These are phyloP conservation scores for Drosophila pruinosa DNA, from an alignment of 1,140 invertebrate genomes.

Conservation along the genomic window DNA sequence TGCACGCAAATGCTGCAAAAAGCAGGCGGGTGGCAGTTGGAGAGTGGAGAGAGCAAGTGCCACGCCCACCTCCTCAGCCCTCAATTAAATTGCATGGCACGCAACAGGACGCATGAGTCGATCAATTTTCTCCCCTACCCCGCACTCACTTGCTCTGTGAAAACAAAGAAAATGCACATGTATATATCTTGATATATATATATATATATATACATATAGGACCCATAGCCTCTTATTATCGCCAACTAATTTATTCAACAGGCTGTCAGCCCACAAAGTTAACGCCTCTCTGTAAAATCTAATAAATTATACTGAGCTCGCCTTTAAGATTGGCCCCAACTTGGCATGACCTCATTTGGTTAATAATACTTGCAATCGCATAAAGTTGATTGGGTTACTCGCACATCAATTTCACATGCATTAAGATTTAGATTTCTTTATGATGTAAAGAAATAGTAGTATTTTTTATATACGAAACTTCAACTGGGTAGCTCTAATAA, in stretches of 20 bases:
- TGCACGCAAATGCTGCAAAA: conserved; percentile 51
- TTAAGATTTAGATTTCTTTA: no score
- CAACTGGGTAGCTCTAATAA: no score
- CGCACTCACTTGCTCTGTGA: background rate
- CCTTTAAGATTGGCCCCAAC: conserved; percentile 15
- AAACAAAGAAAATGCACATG: conserved; percentile 24
- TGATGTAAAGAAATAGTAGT: no score
- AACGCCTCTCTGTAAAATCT: conserved; percentile 2
- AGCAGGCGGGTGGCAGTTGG: background rate
- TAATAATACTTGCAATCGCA: no score
- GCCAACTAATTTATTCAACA: conserved; percentile 69
- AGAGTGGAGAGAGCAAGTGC: conserved; percentile 21
- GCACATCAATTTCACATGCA: no score
- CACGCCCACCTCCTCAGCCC: conserved; percentile 46
- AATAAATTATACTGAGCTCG: conserved; percentile 24
- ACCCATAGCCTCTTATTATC: conserved; percentile 65
- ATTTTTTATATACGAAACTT: no score
- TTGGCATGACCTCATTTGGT: conserved; percentile 12
- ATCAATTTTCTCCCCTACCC: conserved; percentile 51
- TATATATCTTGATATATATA: no score
- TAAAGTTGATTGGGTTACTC: no score
- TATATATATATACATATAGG: no score
- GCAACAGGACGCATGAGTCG: conserved; percentile 76
- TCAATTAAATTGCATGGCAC: conserved; percentile 75
- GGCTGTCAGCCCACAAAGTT: conserved; percentile 24